Evolutionary conservation across 2,797 vertebrate genomes (phyloP).

Genomic region (Sebastes glaucus): DNA sequence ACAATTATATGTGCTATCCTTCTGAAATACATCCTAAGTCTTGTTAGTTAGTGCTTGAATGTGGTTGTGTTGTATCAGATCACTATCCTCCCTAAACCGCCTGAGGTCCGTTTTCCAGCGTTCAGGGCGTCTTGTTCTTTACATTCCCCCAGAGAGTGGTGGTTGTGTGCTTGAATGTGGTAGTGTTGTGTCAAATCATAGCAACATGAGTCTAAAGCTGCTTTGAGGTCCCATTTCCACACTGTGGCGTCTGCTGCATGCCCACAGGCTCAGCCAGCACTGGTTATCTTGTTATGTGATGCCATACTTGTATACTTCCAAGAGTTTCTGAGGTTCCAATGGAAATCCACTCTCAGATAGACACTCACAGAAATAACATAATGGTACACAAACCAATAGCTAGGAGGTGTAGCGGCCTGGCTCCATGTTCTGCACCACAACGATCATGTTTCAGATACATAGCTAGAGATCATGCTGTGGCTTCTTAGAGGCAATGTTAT

Average conservation of each 20-base stretch:
- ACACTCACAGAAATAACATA: constrained; percentile 14
- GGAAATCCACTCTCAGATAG: constrained; percentile 33
- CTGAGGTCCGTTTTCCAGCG: constrained; percentile 22
- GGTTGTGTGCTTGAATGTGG: constrained; percentile 28
- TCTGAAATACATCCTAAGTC: neutral
- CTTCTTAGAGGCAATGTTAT: constrained; percentile 15
- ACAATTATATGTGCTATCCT: constrained; percentile 7
- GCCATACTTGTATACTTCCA: constrained; percentile 25
- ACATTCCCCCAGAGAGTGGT: constrained; percentile 6
- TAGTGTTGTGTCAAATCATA: constrained; percentile 44
- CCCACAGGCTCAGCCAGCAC: constrained; percentile 33
- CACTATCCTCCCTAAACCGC: constrained; percentile 5
- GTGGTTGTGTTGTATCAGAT: constrained; percentile 23
- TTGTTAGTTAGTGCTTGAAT: constrained; percentile 9
- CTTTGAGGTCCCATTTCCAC: constrained; percentile 45
- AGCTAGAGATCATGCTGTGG: constrained; percentile 19
- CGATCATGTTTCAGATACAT: constrained; percentile 24
- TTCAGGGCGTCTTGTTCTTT: constrained; percentile 19
- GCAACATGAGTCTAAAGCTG: constrained; percentile 38
- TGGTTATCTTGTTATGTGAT: constrained; percentile 40
- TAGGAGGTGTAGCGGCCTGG: constrained; percentile 15
- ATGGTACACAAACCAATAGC: neutral
- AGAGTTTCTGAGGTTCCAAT: constrained; percentile 21
- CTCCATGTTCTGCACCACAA: neutral
- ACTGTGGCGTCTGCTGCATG: constrained; percentile 34